Base-by-base conservation (phyloP, 2,113 vertebrate genomes). In the Tenebrosternarchus preto region DNA sequence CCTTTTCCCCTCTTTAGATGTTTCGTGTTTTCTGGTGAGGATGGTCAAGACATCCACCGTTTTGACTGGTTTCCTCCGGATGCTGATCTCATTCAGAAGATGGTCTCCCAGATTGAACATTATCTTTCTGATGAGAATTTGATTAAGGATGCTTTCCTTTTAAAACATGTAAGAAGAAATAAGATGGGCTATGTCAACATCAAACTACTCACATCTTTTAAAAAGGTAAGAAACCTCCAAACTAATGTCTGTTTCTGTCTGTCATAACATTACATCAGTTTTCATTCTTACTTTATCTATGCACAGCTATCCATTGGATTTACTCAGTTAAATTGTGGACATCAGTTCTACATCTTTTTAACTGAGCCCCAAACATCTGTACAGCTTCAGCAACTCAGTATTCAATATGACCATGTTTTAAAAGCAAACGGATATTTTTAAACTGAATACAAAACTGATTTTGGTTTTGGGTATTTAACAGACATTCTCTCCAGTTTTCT, bases 121-220 rank as follows among this genome's bases (percentile, higher is more conserved):
- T 87, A 87, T n/a, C 78, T 87, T 4, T 87, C 86, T 33, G 72
- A 87, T 80, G 86, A 84, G 72, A 84, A 87, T 81, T 46, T 87
- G 55, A 78, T 68, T 22, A 86, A 86, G 73, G 86, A 87, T 70
- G 80, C 84, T 72, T 87, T 87, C 63, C 82, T 87, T 55, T 55
- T 86, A 50, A 87, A 86, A 74, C 86, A 87, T 43, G 78, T 87
- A 3, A 81, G 81, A 59, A 86, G 82, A 73, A 87, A 86, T 71
- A 84, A 82, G 64, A 81, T 86, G 86, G 86, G 84, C 25, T 84
- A 83, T 63, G 81, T 87, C 59, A 87, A 86, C 36, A 81, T 87
- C 19, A 87, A 86, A 69, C 31, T 87, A 50, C 73, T 87, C 53
- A 87, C 84, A 20, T 87, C 86, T 76, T 86, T 86, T 80, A 85